Base-by-base conservation (phyloP, 2,888 invertebrate species). In the Drosophila bunnanda region DNA sequence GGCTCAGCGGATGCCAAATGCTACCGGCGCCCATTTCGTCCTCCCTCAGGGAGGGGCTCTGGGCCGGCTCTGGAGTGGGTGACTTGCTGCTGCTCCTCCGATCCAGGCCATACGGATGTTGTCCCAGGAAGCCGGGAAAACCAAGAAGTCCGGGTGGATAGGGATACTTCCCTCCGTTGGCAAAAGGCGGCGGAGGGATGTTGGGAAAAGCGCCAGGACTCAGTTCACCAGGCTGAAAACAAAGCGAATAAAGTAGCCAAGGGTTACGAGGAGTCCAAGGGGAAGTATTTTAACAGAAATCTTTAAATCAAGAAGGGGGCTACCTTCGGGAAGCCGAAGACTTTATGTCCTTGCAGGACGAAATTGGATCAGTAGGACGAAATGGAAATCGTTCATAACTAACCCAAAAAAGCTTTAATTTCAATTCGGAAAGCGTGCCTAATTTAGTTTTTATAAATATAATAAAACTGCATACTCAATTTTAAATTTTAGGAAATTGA, bases 71-170 rank as follows among this genome's bases (percentile, higher is more conserved):
- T 15, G 83, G 77, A 10, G 80, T 80, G 9, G 89, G 88, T 0
- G 89, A 89, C 57, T 82, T 89, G 73, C 78, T 89, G 76, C 78
- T 83, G 32, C 82, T 79, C 17, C 80, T 55, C 34, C 79, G 79
- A 25, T 90, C 91, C 61, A 82, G 6, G 0, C 56, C 71, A n/a
- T 79, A 86, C 0, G 84, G 83, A 46, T 69, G 81, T 13, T 77
- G 79, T 0, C 86, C 93, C 13, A 94, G 92, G 85, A 95, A 95
- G 59, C 96, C 95, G 9, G 96, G 95, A 91, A 96, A 96, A n/a
- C 96, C 96, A 71, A 96, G 93, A 20, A 96, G 93, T 25, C 96
- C 95, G 17, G 96, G 95, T 48, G 96, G 95, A 92, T 96, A 96
- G 62, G 94, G 89, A 59, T 84, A 86, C 30, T 82, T 84, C 4